Base-by-base conservation (phyloP, 2,888 invertebrate species). In the Lepeophtheirus nordmannii region DNA sequence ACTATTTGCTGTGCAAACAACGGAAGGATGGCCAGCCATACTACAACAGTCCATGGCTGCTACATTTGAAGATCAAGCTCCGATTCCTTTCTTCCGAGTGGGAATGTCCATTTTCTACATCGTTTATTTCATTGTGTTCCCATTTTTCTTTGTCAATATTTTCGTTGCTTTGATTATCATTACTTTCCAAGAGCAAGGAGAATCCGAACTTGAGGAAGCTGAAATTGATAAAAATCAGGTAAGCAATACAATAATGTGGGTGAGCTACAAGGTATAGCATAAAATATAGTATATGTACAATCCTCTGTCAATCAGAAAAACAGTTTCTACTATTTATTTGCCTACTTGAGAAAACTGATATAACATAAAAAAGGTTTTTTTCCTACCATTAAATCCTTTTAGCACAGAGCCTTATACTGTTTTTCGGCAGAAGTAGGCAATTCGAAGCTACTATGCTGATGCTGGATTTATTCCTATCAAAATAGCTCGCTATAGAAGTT, bases 121-220 rank as follows among this genome's bases (percentile, higher is more conserved):
- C 76, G 96, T 98, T 80, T 99, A 98, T 83, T 99, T 99, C 83
- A 92, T 99, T 81, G 98, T 99, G 77, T 99, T 99, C 85, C 98
- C 98, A 76, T 98, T 98, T 85, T 98, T 98, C 90, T 98, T 98
- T 82, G 97, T 99, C 80, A 98, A 98, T 84, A 99, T 99, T 83
- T 99, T 99, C 87, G 98, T 99, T 80, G 98, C 98, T 83, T 89
- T 99, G 85, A 99, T 99, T 81, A 99, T 99, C 83, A 99, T 99
- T 79, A 99, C 98, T 74, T 99, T 99, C 83, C 98, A 99, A 86
- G 98, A 99, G 81, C 98, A 99, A 82, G 98, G 98, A 77, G 98
- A 98, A 82, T 97, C 96, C 71, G 98, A 99, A 78, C 82, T 99
- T 72, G 93, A 94, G 79, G 97, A 97, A 78, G 69, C 70, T 62